Percentiles rank a stretch among this genome's conserved stretches.
Evolutionary conservation across 2,797 vertebrate genomes (phyloP).

Genomic region (Rhabdophis nuchalis): DNA sequence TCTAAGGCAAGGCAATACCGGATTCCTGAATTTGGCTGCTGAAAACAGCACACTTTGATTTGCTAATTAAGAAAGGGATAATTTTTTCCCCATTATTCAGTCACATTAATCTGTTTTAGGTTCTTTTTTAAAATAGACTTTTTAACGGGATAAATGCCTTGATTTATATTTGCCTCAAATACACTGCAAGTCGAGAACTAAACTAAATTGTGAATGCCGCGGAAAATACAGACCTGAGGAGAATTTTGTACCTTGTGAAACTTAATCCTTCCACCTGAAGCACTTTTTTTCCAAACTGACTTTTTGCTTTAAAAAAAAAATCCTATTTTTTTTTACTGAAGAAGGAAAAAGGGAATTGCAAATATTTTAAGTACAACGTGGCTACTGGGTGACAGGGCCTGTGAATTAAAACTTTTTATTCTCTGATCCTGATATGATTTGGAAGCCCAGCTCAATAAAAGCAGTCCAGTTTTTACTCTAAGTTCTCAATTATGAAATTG

Average conservation of each 20-base stretch:
- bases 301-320: neutral
- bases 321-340: neutral
- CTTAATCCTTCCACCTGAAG: neutral
- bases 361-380: neutral
- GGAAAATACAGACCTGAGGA: neutral
- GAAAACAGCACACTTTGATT: slow-evolving; percentile 53
- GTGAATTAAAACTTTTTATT: accelerated
- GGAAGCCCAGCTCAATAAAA: neutral
- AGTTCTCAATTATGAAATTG: neutral
- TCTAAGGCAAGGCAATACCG: slow-evolving; percentile 37
- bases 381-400: accelerated
- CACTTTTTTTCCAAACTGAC: neutral
- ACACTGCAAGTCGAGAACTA: neutral
- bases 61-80: neutral
- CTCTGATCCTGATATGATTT: neutral
- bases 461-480: neutral
- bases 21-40: slow-evolving; percentile 72
- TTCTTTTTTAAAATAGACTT: accelerated
- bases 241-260: neutral
- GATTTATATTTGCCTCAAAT: neutral
- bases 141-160: neutral
- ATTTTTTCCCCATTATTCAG: slow-evolving; percentile 14
- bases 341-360: accelerated
- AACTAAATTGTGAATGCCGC: neutral
- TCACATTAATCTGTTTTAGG: neutral